Evolutionary conservation across 2,797 vertebrate genomes (phyloP), one percentile per base, ranked within the genome.

Genomic region (Sphaeramia orbicularis): DNA sequence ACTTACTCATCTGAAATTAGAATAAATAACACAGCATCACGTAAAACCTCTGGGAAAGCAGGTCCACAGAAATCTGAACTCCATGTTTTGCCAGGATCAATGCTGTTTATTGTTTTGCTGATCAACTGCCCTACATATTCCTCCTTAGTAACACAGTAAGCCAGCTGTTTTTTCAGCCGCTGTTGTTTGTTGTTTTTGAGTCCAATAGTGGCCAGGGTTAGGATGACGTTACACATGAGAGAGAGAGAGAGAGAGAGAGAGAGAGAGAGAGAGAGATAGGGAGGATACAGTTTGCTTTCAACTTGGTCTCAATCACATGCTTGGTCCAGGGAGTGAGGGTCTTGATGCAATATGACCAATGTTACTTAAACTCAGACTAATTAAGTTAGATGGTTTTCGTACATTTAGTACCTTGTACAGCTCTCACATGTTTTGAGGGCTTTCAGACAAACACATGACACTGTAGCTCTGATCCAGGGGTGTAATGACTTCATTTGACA

Each of bases 151-250:
- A 41, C 61, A 67, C 70, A 68, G 36, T 24, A 38, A 69, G 40
- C 43, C 56, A 35, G 48, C 13, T 82, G 66, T 81, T 87, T 84
- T 59, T 65, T 85, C 76, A 86, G 67, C 56, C 42, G 15, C 49
- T 2, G 2, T 9, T 51, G 62, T 74, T 74, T 91, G 78, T 87
- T 85, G 71, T 48, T 86, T 80, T 89, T 69, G 62, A 52, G 64
- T 45, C 30, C 18, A 49, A 41, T 11, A 10, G 66, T 65, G 36
- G 36, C 69, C 1, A 1, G 19, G 11, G 56, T 80, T 50, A 54
- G 11, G 51, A 58, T 86, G 68, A 87, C 50, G 65, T 87, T 74
- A 80, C 69, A 16, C 41, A 54, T 3, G 1, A 67, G 18, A 63
- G 9, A 64, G 13, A 58, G n/a, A 69, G 14, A 70, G 15, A 61